Evolutionary conservation across 2,113 vertebrate species (phyloP).

Genomic region (Ammodytes dubius): DNA sequence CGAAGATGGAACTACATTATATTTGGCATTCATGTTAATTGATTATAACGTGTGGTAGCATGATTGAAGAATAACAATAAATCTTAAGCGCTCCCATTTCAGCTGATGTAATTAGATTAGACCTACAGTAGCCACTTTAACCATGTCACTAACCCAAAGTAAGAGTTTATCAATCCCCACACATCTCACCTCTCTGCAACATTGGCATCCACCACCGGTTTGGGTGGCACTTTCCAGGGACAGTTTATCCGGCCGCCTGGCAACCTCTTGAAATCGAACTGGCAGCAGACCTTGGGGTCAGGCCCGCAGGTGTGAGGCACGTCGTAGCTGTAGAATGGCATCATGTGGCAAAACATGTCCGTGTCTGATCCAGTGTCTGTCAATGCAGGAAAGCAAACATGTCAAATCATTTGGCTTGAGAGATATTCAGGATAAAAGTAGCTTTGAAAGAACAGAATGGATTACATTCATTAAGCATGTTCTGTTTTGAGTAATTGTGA

Average conservation of each 20-base stretch:
- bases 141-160: background rate
- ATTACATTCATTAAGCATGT: background rate
- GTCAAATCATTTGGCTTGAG: background rate
- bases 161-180: background rate
- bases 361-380: constrained; percentile 89
- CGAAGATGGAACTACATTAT: background rate
- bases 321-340: constrained; percentile 99
- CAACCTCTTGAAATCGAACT: constrained; percentile 97
- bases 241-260: constrained; percentile 96
- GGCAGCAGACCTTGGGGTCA: constrained; percentile 98
- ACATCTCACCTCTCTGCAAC: constrained; percentile 92
- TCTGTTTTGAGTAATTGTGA: background rate
- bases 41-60: background rate
- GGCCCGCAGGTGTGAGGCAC: constrained; percentile 97
- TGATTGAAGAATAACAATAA: background rate
- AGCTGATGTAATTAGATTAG: background rate
- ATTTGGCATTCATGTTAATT: background rate
- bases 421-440: background rate
- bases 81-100: background rate
- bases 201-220: constrained; percentile 89
- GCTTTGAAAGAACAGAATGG: background rate
- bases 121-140: background rate
- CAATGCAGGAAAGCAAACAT: constrained; percentile 6
- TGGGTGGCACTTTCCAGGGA: constrained; percentile 96
- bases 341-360: constrained; percentile 99